Conservation (phyloP, 2,113 vertebrate genomes). For the Tragelaphus buxtoni region DNA sequence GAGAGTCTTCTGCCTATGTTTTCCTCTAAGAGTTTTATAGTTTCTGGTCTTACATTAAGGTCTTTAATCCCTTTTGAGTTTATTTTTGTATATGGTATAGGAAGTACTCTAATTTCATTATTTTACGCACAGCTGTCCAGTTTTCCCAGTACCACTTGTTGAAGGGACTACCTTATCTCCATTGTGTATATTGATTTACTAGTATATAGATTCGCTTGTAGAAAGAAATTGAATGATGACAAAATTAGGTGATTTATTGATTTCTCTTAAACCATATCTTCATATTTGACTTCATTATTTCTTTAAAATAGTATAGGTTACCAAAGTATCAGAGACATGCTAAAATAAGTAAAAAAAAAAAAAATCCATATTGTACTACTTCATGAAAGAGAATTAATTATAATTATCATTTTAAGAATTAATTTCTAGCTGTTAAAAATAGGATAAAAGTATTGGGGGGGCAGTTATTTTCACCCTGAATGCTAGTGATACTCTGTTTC, state of each 20-base stretch:
- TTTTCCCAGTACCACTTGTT: background rate
- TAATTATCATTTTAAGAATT: conserved; percentile 11
- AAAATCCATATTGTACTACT: background rate
- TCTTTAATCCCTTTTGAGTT: background rate
- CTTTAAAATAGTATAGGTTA: background rate
- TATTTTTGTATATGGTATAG: background rate
- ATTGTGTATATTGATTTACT: background rate
- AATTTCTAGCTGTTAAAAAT: background rate
- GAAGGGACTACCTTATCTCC: background rate
- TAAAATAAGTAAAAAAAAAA: background rate
- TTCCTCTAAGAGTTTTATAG: background rate
- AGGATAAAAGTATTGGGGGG: background rate
- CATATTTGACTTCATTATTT: background rate
- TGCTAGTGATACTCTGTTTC: background rate
- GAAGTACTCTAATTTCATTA: background rate
- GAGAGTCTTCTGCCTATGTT: background rate
- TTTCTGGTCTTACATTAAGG: background rate
- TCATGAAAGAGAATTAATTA: background rate
- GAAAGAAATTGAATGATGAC: background rate
- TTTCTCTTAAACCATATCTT: conserved; percentile 3
- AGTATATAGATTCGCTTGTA: background rate
- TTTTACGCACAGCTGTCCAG: background rate
- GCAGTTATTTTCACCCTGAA: background rate
- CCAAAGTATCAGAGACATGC: background rate
- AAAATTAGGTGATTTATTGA: background rate